phyloP scores from a whole-genome alignment of 2,888 invertebrate genomes.

The Lepidonotus clava region DNA sequence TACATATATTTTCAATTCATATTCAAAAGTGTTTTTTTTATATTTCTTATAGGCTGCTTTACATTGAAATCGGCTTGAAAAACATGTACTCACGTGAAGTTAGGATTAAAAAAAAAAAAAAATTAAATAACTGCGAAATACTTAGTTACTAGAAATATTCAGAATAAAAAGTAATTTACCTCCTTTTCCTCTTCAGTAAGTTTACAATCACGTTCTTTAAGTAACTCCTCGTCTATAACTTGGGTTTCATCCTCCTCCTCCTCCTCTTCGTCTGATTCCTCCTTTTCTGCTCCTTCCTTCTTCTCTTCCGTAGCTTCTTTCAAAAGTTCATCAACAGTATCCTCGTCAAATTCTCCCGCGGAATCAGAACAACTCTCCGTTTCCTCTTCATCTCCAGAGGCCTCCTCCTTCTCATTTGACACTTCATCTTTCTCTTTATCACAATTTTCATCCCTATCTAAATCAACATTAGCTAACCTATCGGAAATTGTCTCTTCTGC shows the following conservation, averaged over 20 bases:
- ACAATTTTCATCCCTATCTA: background rate
- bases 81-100: conserved; percentile 61
- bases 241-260: conserved; percentile 29
- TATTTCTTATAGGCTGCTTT: too few relatives aligned
- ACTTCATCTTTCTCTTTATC: conserved; percentile 52
- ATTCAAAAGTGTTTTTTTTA: too few relatives aligned
- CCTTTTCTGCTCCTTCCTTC: conserved; percentile 63
- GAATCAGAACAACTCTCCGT: background rate
- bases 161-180: conserved; percentile 37
- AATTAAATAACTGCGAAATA: background rate
- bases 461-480: background rate
- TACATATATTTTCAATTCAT: too few relatives aligned
- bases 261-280: conserved; percentile 63
- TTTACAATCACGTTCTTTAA: conserved; percentile 54
- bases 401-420: conserved; percentile 34
- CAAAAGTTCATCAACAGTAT: conserved; percentile 13
- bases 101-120: conserved; percentile 43
- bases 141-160: too few relatives aligned
- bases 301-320: conserved; percentile 64
- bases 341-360: conserved; percentile 8
- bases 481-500: background rate
- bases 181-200: conserved; percentile 63
- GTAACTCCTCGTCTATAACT: conserved; percentile 51
- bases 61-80: too few relatives aligned
- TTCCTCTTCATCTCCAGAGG: conserved; percentile 50